Base-by-base conservation (phyloP, 2,888 invertebrate genomes). In the Steinernema hermaphroditum region DNA sequence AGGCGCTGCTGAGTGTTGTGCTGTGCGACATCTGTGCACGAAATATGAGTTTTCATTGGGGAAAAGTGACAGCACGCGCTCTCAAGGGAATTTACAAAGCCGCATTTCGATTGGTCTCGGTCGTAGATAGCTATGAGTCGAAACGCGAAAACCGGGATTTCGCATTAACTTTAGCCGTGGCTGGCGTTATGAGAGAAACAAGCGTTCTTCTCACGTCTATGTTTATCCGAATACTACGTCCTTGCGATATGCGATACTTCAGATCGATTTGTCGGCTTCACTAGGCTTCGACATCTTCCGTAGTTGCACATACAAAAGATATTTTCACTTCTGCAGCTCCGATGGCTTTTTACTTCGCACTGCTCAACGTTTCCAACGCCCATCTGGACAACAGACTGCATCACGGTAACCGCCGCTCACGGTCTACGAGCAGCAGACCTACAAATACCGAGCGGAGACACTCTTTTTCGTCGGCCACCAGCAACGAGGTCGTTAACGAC, bases 71-170 rank as follows among this genome's bases (percentile, higher is more conserved):
- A 62, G 62, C 62, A 9, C 16, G 62, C 22, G 9, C 29, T 32
- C 62, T 19, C 32, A 1, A 14, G 62, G 62, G 62, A 62, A 8
- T 34, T 29, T 19, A 34, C 8, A 32, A 62, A 62, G 32, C 62
- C 62, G 16, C 62, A 62, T 62, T 62, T 62, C 62, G 62, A 62
- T 62, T 62, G 62, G 32, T 29, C 62, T 29, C 34, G 12, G 62
- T 62, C 62, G 27, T 29, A 62, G 29, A 62, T 62, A 62, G 62
- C 62, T 29, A 62, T 29, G 62, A 62, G 62, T n/a, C 62, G 62
- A 29, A 62, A 62, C 16, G 34, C 62, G 32, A 32, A 62, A 62
- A 29, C 62, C 27, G 62, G 32, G 62, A 62, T 62, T 62, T 46
- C 46, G n/a, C 46, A 46, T 46, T 46, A 16, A 46, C 46, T 46